Conservation (phyloP, 1,140 invertebrate species). For the Glossosoma conforme region DNA sequence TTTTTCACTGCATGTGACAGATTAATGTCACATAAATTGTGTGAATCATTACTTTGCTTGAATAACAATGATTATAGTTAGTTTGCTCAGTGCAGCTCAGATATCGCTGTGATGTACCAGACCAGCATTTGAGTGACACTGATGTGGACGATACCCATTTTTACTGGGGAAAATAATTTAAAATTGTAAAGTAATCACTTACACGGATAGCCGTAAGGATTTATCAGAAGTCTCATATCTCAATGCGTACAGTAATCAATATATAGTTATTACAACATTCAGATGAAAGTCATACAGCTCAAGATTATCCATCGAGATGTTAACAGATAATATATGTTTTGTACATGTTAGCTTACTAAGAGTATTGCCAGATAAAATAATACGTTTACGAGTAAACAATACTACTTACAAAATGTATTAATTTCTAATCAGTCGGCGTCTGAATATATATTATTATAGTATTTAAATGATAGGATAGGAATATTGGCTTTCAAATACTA, state of each 20-base stretch:
- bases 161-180: too few relatives aligned
- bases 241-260: conserved; percentile 15
- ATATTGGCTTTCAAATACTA: conserved; percentile 11
- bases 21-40: too few relatives aligned
- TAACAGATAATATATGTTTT: conserved; percentile 6
- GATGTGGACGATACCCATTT: too few relatives aligned
- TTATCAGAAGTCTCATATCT: conserved; percentile 19
- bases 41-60: too few relatives aligned
- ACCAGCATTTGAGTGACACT: too few relatives aligned
- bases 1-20: too few relatives aligned
- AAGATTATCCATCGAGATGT: conserved; percentile 1
- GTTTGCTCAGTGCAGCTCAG: too few relatives aligned
- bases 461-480: conserved; percentile 19
- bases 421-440: conserved; percentile 28
- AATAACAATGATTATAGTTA: too few relatives aligned
- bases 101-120: too few relatives aligned
- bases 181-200: too few relatives aligned
- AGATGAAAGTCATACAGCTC: conserved; percentile 2
- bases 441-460: background rate
- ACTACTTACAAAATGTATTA: conserved; percentile 19
- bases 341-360: conserved; percentile 5
- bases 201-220: too few relatives aligned
- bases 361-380: conserved; percentile 10
- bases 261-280: conserved; percentile 3
- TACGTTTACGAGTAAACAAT: conserved; percentile 7